A percentile compares a stretch with the other conserved stretches of the same genome.
phyloP scores from a whole-genome alignment of 2,113 vertebrate species.

The Nerophis ophidion region DNA sequence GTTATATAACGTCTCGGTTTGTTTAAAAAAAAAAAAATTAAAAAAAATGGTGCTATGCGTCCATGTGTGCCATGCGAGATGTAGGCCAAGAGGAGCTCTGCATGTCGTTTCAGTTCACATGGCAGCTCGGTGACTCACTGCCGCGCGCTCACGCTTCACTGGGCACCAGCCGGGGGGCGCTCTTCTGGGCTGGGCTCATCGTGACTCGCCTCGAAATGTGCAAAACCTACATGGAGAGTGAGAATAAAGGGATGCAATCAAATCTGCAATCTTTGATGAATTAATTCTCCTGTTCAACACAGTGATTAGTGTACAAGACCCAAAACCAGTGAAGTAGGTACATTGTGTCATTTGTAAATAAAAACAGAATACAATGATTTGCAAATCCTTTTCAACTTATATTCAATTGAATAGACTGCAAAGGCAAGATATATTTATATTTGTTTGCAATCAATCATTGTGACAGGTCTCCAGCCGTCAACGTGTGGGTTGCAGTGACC shows the following conservation, averaged over 20 bases:
- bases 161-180: conserved; percentile 10
- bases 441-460: no score
- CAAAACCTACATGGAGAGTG: conserved; percentile 10
- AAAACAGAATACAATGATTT: no score
- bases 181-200: conserved; percentile 18
- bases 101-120: conserved; percentile 46
- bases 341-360: no score
- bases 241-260: neutral
- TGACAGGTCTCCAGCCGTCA: no score
- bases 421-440: no score
- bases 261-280: neutral
- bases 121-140: conserved; percentile 50
- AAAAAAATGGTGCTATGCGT: neutral
- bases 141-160: conserved; percentile 40
- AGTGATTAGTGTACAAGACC: neutral
- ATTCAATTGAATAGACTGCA: no score
- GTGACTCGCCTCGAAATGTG: conserved; percentile 37
- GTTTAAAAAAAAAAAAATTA: neutral
- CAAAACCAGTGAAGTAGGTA: no score
- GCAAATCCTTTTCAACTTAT: no score
- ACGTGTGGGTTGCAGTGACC: no score
- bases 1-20: neutral
- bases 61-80: conserved; percentile 43
- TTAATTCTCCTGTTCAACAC: neutral
- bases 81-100: conserved; percentile 45